phyloP scores from a whole-genome alignment of 2,888 invertebrate species.

The Gari tellinella region DNA sequence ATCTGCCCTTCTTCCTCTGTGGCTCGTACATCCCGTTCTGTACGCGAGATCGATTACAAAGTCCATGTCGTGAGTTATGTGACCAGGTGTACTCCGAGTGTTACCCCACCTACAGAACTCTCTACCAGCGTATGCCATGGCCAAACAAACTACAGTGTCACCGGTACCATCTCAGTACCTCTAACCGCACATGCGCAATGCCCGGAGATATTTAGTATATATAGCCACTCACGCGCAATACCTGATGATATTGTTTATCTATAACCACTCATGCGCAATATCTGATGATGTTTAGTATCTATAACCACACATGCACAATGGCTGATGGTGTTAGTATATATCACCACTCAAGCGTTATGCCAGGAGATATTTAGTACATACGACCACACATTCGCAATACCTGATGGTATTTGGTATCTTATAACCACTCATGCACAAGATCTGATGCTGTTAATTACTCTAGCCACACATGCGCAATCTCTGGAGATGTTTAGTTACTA shows the following conservation, averaged over 20 bases:
- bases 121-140: constrained; percentile 73
- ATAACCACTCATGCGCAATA: too few species aligned
- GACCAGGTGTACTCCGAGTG: constrained; percentile 65
- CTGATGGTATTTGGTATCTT: too few species aligned
- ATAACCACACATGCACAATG: constrained; percentile 76
- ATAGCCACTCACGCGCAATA: too few species aligned
- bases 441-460: too few species aligned
- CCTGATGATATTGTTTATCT: too few species aligned
- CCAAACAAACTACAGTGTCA: constrained; percentile 79
- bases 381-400: too few species aligned
- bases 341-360: too few species aligned
- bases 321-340: too few species aligned
- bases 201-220: constrained; percentile 59
- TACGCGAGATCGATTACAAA: constrained; percentile 41
- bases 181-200: constrained; percentile 76
- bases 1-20: constrained; percentile 72
- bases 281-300: too few species aligned
- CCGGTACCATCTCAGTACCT: constrained; percentile 70
- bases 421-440: too few species aligned
- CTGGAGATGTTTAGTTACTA: too few species aligned
- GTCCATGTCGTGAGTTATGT: constrained; percentile 76
- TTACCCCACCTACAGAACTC: constrained; percentile 42
- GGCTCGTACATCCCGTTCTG: constrained; percentile 75
- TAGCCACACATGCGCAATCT: constrained; percentile 77
- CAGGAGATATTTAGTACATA: too few species aligned